Base-by-base conservation (phyloP, 2,113 vertebrate genomes). In the Aphyosemion australe region DNA sequence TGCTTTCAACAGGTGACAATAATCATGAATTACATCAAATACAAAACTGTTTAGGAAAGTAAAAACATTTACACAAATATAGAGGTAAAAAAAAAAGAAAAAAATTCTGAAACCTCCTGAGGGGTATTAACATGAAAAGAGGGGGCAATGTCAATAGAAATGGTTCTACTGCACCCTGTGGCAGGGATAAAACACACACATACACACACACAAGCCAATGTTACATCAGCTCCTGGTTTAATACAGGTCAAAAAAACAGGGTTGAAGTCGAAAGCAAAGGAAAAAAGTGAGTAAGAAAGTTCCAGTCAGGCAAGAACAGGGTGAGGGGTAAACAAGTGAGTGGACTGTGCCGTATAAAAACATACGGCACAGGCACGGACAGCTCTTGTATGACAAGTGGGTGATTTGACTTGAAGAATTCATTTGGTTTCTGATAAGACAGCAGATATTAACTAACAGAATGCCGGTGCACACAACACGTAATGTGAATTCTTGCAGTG, bases 161-260 rank as follows among this genome's bases (percentile, higher is more conserved):
- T 69, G 55, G 11, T 59, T 84, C 52, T 42, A 37, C 41, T 31
- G 31, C 55, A 59, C 64, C 80, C 39, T 61, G 55, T 65, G 70
- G 53, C 68, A 26, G n/a, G 59, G 46, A 69, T 59, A 39, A 79
- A 87, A 37, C 61, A 34, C 57, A 68, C 53, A 16, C 4, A 80
- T 61, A 74, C 69, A 41, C 71, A 55, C 34, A 71, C 75, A 78
- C 51, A 73, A 34, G 75, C 57, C 45, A 8, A 1, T 18, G 12
- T 82, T 73, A 62, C 75, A 78, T 82, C 77, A 82, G 20, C 64
- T 53, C 68, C 78, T 65, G 60, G 79, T 82, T 80, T 82, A 79
- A 61, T 26, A 66, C 43, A 78, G 79, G 72, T 81, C 76, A 85
- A 49, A 68, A 82, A 70, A 86, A 84, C 73, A 85, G 19, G 47